Percentiles rank a stretch among this genome's conserved stretches.
These are phyloP conservation scores for Silurus meridionalis DNA, from an alignment of 2,113 vertebrate species.

Conservation along the genomic window DNA sequence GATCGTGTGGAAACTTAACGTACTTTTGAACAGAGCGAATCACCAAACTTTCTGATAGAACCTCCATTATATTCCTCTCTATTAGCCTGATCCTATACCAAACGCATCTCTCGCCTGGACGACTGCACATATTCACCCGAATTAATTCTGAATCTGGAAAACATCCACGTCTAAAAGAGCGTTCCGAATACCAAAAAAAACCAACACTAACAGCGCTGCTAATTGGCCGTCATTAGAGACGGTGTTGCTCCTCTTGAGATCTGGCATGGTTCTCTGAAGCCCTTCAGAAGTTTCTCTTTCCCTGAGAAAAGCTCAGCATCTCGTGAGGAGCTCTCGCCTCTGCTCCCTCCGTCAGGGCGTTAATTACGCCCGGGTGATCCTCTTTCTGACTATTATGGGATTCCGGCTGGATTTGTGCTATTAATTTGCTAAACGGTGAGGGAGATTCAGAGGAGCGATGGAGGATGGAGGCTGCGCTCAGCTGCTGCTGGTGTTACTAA, in stretches of 20 bases:
- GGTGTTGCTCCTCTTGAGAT: not conserved
- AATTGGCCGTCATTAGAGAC: slow-evolving; percentile 14
- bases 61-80: not conserved
- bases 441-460: not conserved
- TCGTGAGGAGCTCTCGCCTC: slow-evolving; percentile 3
- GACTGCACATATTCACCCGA: not conserved
- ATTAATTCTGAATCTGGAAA: not conserved
- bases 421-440: slow-evolving; percentile 22
- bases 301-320: not conserved
- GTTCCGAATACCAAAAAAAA: not conserved
- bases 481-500: not conserved
- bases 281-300: slow-evolving; percentile 28
- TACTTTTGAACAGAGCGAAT: too few species aligned
- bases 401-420: not conserved
- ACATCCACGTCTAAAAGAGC: not conserved
- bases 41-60: too few species aligned
- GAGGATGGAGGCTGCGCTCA: slow-evolving; percentile 2
- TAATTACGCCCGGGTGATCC: slow-evolving; percentile 50
- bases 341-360: slow-evolving; percentile 17
- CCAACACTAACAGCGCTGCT: not conserved
- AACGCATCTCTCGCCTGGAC: not conserved
- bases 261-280: slow-evolving; percentile 15
- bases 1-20: too few species aligned
- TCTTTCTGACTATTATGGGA: slow-evolving; percentile 18
- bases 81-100: not conserved